phyloP scores from a whole-genome alignment of 2,797 vertebrate genomes.

The Sus cebifrons region DNA sequence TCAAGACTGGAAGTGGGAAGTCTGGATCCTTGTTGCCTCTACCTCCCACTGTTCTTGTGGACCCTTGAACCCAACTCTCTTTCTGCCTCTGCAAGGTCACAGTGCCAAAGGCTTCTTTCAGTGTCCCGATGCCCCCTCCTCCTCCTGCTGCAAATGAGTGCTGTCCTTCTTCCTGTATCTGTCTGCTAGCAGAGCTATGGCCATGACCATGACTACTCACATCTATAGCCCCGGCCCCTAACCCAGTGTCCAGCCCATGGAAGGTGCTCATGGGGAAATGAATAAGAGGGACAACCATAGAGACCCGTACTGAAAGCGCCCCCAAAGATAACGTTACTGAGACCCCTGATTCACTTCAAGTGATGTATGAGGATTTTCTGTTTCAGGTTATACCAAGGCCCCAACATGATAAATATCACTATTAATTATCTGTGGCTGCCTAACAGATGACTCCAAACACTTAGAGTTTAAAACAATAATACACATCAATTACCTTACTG shows the following conservation, averaged over 20 bases:
- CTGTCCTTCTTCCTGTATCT: neutral
- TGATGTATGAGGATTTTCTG: neutral
- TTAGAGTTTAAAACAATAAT: neutral
- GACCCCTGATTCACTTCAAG: neutral
- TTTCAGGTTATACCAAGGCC: neutral
- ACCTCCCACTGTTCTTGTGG: neutral
- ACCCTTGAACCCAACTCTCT: neutral
- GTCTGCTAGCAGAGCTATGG: neutral
- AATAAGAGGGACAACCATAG: neutral
- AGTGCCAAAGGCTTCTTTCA: neutral
- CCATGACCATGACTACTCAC: neutral
- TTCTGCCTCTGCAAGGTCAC: neutral
- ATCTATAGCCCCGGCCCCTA: neutral
- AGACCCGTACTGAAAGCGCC: neutral
- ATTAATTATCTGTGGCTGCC: neutral
- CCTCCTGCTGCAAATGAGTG: neutral
- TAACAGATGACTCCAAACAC: neutral
- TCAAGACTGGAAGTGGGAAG: too few species aligned
- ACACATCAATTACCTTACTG: neutral
- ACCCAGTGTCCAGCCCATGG: neutral
- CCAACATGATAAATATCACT: neutral
- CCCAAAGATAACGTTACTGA: neutral
- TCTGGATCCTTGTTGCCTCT: neutral
- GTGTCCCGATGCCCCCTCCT: neutral
- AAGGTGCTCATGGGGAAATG: neutral